Percentiles rank a stretch among this genome's conserved stretches.
These are phyloP conservation scores for Drosophila percnosoma DNA, from an alignment of 2,888 invertebrate species.

Conservation along the genomic window DNA sequence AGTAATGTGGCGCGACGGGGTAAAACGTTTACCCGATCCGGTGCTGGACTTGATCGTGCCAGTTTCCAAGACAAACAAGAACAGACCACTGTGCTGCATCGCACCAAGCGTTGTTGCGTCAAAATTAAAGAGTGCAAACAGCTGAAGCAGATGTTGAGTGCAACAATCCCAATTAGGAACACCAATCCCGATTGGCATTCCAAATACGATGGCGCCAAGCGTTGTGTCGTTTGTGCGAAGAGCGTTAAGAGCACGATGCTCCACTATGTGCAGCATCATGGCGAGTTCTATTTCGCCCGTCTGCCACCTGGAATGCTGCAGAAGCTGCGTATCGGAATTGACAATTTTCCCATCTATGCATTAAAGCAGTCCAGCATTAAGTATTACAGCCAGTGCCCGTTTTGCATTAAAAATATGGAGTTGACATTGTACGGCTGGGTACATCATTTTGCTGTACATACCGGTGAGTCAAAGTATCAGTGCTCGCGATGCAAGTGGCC, in stretches of 20 bases:
- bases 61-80: constrained; percentile 1
- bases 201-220: constrained; percentile 60
- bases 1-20: constrained; percentile 57
- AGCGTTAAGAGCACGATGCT: not conserved
- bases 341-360: constrained; percentile 39
- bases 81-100: not conserved
- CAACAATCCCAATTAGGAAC: constrained; percentile 39
- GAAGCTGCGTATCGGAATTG: constrained; percentile 52
- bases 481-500: constrained; percentile 87
- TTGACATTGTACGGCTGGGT: constrained; percentile 78
- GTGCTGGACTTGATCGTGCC: constrained; percentile 22
- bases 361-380: not conserved
- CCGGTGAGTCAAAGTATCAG: constrained; percentile 90
- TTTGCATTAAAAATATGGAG: constrained; percentile 72
- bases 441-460: constrained; percentile 91
- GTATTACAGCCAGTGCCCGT: constrained; percentile 74
- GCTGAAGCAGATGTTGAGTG: not conserved
- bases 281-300: constrained; percentile 78
- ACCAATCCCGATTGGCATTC: constrained; percentile 77
- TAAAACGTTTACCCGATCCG: not conserved
- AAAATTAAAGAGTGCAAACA: not conserved
- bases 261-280: constrained; percentile 77
- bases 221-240: constrained; percentile 75
- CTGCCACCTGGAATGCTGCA: constrained; percentile 44
- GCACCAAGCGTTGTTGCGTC: constrained; percentile 1